These are phyloP conservation scores for Pachypanchax playfairii DNA, from an alignment of 2,113 vertebrate genomes.

Conservation along the genomic window DNA sequence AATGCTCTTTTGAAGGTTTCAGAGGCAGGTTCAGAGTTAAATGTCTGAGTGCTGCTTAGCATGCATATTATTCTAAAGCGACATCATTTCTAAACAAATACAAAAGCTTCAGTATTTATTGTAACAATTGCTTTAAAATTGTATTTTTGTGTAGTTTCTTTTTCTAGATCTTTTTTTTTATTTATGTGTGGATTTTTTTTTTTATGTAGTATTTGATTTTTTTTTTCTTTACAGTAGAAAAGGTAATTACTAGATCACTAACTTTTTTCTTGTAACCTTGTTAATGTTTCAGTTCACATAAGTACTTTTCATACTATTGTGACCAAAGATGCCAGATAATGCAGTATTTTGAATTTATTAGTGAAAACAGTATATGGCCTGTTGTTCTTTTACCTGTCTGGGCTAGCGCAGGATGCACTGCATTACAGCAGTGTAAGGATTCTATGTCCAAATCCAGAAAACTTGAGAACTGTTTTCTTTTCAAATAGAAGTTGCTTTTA, in stretches of 20 bases:
- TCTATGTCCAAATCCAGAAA: not conserved
- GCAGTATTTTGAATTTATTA: conserved; percentile 14
- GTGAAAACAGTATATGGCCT: not conserved
- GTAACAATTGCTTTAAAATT: conserved; percentile 30
- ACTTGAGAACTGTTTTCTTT: not conserved
- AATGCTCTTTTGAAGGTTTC: conserved; percentile 38
- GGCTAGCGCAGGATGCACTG: conserved; percentile 11
- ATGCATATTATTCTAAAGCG: conserved; percentile 18
- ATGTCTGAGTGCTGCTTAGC: conserved; percentile 44
- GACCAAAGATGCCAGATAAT: conserved; percentile 52
- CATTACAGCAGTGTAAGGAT: conserved; percentile 1
- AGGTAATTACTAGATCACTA: conserved; percentile 5
- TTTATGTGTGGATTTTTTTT: not conserved
- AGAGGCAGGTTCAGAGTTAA: conserved; percentile 22
- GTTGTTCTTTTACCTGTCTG: conserved; percentile 9
- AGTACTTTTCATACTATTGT: conserved; percentile 21
- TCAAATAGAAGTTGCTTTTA: conserved; percentile 8
- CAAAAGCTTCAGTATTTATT: conserved; percentile 30
- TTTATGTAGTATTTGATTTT: not conserved
- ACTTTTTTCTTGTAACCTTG: conserved; percentile 9
- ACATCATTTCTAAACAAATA: conserved; percentile 13
- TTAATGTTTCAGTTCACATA: conserved; percentile 4
- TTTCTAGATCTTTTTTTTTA: not conserved
- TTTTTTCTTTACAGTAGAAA: conserved; percentile 11
- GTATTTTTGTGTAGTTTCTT: conserved; percentile 2